Evolutionary conservation across 2,113 vertebrate species (phyloP).

Genomic region (Phalacrocorax aristotelis): DNA sequence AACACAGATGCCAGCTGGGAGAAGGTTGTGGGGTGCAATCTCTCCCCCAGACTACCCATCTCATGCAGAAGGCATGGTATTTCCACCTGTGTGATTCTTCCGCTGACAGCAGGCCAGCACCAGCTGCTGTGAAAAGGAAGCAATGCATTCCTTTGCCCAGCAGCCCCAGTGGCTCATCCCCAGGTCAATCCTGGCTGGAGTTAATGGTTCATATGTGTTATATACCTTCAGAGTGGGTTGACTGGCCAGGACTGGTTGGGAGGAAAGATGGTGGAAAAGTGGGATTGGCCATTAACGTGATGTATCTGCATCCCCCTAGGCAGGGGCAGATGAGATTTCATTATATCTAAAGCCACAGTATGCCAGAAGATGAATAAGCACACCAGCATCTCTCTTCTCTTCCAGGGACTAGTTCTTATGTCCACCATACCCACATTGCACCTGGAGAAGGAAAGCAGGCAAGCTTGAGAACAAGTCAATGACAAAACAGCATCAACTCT

Average conservation of each 20-base stretch:
- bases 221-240: background rate
- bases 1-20: background rate
- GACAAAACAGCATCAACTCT: background rate
- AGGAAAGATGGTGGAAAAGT: background rate
- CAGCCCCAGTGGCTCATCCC: accelerated
- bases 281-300: background rate
- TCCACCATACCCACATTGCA: accelerated
- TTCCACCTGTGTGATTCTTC: background rate
- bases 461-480: background rate
- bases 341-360: background rate
- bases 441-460: background rate
- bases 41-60: background rate
- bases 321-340: background rate
- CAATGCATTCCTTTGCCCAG: background rate
- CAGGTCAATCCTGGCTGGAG: background rate
- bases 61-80: background rate
- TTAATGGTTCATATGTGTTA: background rate
- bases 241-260: background rate
- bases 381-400: background rate
- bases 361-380: background rate
- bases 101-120: background rate
- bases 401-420: background rate
- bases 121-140: background rate
- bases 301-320: background rate
- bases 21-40: background rate